Conservation (phyloP, 2,797 vertebrate species). For the Lepus townsendii region DNA sequence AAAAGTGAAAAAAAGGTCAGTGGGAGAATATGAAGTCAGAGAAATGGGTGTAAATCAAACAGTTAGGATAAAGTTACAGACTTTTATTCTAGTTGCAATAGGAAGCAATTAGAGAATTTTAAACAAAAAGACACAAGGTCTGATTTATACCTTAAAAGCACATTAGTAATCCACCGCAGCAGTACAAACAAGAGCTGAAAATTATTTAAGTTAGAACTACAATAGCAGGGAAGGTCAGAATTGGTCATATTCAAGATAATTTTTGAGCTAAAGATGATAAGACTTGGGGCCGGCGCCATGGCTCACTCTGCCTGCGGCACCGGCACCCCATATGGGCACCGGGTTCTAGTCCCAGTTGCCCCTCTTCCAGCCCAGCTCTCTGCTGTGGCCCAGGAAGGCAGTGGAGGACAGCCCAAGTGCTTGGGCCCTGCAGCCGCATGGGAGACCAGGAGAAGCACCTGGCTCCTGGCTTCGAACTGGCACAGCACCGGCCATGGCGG, state of each 20-base stretch:
- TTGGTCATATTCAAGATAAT: conserved; percentile 13
- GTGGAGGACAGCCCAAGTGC: too few relatives aligned
- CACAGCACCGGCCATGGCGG: too few relatives aligned
- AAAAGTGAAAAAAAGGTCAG: background rate
- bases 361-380: too few relatives aligned
- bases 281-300: too few relatives aligned
- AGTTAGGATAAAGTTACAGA: background rate
- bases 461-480: too few relatives aligned
- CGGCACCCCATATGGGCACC: too few relatives aligned
- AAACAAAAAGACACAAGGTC: conserved; percentile 24
- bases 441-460: too few relatives aligned
- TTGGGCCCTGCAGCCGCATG: too few relatives aligned
- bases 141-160: conserved; percentile 3
- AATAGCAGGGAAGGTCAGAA: background rate
- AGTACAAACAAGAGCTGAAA: background rate
- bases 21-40: background rate
- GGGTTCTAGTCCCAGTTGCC: too few relatives aligned
- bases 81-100: conserved; percentile 23
- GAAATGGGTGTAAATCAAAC: conserved; percentile 23
- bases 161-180: background rate
- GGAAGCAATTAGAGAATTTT: conserved; percentile 10
- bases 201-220: background rate
- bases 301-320: too few relatives aligned
- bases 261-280: background rate
- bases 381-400: too few relatives aligned